Conservation (phyloP, 1,140 invertebrate genomes). For the Dendrolimus kikuchii region DNA sequence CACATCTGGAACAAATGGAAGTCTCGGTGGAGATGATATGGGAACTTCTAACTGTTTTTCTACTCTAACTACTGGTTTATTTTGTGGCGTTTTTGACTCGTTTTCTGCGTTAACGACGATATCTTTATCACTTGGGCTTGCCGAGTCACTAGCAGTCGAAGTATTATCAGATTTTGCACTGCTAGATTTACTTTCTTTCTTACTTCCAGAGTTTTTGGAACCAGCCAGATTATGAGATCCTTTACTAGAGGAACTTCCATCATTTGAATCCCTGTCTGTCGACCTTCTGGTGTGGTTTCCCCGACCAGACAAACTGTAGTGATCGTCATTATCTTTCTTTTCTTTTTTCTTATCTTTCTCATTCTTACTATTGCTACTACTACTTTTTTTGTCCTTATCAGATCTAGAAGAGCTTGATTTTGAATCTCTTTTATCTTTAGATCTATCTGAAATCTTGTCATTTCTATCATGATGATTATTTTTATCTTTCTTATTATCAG, state of each 20-base stretch:
- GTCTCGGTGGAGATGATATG: conserved; percentile 31
- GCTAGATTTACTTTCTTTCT: conserved; percentile 47
- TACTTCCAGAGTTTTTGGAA: conserved; percentile 46
- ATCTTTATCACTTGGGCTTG: conserved; percentile 61
- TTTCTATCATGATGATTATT: conserved; percentile 45
- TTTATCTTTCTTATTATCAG: conserved; percentile 50
- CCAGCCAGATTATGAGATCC: conserved; percentile 48
- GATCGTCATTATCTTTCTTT: conserved; percentile 71
- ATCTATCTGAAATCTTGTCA: conserved; percentile 49
- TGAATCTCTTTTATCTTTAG: conserved; percentile 61
- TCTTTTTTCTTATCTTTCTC: conserved; percentile 66
- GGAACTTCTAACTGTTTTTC: conserved; percentile 53
- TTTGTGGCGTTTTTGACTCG: not conserved
- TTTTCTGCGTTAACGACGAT: conserved; percentile 2
- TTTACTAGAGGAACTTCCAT: conserved; percentile 68
- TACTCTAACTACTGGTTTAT: conserved; percentile 27
- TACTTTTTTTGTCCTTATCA: conserved; percentile 65
- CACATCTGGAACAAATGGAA: conserved; percentile 49
- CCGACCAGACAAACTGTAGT: conserved; percentile 71
- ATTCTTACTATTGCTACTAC: conserved; percentile 44
- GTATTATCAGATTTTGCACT: conserved; percentile 61
- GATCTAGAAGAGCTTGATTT: conserved; percentile 49
- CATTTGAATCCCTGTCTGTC: conserved; percentile 75
- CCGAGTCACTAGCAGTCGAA: conserved; percentile 55
- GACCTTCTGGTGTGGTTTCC: conserved; percentile 65